phyloP scores from a whole-genome alignment of 2,113 vertebrate genomes.

The Pongo abelii region DNA sequence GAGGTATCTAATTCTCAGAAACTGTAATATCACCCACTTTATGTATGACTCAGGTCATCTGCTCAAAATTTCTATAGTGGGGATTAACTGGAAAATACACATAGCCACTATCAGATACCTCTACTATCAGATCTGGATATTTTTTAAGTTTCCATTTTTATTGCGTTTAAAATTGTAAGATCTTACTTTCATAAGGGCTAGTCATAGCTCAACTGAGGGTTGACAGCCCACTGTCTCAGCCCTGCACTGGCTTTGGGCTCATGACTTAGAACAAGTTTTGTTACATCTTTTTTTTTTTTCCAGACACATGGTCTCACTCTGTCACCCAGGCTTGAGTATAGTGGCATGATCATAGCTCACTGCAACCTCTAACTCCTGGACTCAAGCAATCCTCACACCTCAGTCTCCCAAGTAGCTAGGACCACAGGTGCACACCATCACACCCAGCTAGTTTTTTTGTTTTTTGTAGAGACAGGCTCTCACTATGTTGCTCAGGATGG shows the following conservation, averaged over 20 bases:
- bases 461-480: no score
- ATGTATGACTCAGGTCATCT: background rate
- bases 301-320: no score
- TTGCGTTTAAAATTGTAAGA: constrained; percentile 34
- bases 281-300: no score
- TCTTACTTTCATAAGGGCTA: background rate
- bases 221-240: background rate
- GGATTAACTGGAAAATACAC: background rate
- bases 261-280: background rate
- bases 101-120: background rate
- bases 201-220: background rate
- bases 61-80: background rate
- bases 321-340: no score
- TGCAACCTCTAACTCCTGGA: no score
- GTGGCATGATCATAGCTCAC: no score
- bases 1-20: background rate
- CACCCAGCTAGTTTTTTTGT: no score
- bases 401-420: no score
- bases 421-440: no score
- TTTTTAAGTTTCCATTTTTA: background rate
- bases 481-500: no score
- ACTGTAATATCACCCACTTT: background rate
- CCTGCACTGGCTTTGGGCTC: background rate
- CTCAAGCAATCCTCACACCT: no score
- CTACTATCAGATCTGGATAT: background rate